A percentile compares a stretch with the other conserved stretches of the same genome.
Conservation (phyloP, 2,797 vertebrate genomes). For the Gambusia yucatana region DNA sequence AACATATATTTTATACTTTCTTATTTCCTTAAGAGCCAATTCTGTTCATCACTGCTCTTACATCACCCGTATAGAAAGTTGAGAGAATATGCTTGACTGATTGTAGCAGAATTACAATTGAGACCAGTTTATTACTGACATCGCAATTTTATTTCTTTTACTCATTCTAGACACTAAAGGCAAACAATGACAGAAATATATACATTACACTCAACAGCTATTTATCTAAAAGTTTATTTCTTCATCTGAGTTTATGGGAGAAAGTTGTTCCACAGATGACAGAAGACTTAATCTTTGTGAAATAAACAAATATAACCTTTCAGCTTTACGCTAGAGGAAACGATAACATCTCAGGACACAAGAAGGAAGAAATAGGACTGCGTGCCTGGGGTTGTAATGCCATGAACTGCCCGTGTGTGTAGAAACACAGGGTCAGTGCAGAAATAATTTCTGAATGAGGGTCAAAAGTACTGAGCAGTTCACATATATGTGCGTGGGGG, state of each 20-base stretch:
- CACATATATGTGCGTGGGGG: not conserved
- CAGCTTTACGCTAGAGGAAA: conserved; percentile 50
- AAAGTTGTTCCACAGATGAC: conserved; percentile 65
- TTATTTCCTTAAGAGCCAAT: not conserved
- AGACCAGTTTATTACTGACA: not conserved
- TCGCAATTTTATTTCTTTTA: not conserved
- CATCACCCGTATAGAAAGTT: not conserved
- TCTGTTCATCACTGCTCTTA: not conserved
- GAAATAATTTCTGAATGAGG: not conserved
- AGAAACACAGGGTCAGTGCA: not conserved
- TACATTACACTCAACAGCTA: conserved; percentile 53
- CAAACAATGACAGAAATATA: conserved; percentile 35
- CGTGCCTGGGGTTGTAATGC: conserved; percentile 60
- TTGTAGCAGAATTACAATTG: not conserved
- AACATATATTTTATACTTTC: not conserved
- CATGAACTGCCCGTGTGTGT: conserved; percentile 20
- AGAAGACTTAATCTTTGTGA: conserved; percentile 69
- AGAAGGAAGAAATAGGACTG: conserved; percentile 53
- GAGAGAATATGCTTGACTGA: not conserved
- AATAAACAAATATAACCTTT: conserved; percentile 76
- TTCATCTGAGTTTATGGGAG: conserved; percentile 61
- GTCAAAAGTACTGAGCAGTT: not conserved
- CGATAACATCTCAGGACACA: conserved; percentile 63
- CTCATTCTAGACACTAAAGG: not conserved
- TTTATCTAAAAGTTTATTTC: conserved; percentile 56